These are phyloP conservation scores for Cichladusa arquata DNA, from an alignment of 2,113 vertebrate species.

Conservation along the genomic window DNA sequence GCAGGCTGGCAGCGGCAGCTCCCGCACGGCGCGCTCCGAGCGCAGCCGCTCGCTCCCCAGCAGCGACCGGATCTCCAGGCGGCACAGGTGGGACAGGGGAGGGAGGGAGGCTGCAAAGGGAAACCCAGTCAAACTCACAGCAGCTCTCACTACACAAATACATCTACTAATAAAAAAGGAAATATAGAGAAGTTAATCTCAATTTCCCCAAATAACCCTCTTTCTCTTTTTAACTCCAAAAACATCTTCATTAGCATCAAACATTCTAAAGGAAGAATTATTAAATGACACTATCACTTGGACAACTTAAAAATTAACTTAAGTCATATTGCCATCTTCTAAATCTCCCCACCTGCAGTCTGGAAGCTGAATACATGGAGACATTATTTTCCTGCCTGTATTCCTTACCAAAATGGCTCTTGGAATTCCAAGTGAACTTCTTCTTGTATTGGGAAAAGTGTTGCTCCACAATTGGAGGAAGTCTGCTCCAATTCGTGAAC, in stretches of 20 bases:
- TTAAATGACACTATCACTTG: background rate
- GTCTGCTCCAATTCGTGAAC: conserved; percentile 52
- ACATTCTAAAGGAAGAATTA: background rate
- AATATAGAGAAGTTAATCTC: background rate
- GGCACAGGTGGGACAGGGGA: conserved; percentile 76
- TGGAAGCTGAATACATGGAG: background rate
- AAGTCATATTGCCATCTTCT: background rate
- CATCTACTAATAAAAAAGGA: background rate
- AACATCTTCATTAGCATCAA: background rate
- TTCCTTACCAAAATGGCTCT: conserved; percentile 34
- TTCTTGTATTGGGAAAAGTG: conserved; percentile 16
- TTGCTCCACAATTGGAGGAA: conserved; percentile 19
- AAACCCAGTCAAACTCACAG: background rate
- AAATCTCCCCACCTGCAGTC: background rate
- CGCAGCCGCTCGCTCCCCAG: conserved; percentile 52
- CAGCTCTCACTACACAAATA: background rate
- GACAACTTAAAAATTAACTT: background rate
- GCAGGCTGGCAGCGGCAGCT: conserved; percentile 71
- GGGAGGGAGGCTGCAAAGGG: conserved; percentile 67
- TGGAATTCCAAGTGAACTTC: conserved; percentile 5
- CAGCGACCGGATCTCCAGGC: conserved; percentile 73
- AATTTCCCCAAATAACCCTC: background rate
- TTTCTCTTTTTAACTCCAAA: background rate
- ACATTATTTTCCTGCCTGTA: background rate
- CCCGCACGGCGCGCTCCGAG: conserved; percentile 28